Evolutionary conservation across 2,888 invertebrate species (phyloP), one percentile per base, ranked within the genome.

Genomic region (Andrena bicolor): DNA sequence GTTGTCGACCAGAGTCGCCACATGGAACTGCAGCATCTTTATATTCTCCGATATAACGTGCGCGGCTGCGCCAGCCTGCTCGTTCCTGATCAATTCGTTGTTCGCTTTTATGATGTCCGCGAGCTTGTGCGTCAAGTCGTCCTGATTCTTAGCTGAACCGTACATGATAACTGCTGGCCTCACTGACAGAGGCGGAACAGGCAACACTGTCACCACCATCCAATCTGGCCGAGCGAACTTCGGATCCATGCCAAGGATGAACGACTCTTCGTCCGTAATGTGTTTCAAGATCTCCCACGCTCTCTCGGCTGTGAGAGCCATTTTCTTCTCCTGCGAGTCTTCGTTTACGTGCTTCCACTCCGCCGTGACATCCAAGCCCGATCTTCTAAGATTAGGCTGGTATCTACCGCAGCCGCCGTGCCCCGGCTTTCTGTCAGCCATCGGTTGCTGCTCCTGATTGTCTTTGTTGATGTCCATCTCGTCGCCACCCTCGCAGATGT

Each of bases 301-400:
- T 88, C 99, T 95, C 94, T 99, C 99, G 1, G 99, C 99, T 6
- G 98, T 98, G 7, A 99, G 95, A 0, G 96, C 95, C 23, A 99
- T 98, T 94, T 99, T 99, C 93, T 98, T 97, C 93, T 99, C 99
- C 94, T 99, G 99, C 6, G 98, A 97, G 92, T 99, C 99, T 95
- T 99, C 99, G 94, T 99, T 99, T 0, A 98, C 96, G 94, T 99
- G 97, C 94, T 99, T 99, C 99, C 99, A 99, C 94, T 99, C 99
- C 0, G 99, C 99, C 0, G 97, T 96, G 58, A 99, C 95, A 90
- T 99, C 99, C 61, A 99, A 95, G 0, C 99, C 99, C 51, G 96
- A 96, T 77, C 99, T 95, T 80, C 98, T 95, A 70, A 99, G 97
- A 73, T 97, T 98, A 0, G 99, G 99, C 93, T 99, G 99, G 92